phyloP scores from a whole-genome alignment of 2,888 invertebrate genomes.

The Sminthurides aquaticus region DNA sequence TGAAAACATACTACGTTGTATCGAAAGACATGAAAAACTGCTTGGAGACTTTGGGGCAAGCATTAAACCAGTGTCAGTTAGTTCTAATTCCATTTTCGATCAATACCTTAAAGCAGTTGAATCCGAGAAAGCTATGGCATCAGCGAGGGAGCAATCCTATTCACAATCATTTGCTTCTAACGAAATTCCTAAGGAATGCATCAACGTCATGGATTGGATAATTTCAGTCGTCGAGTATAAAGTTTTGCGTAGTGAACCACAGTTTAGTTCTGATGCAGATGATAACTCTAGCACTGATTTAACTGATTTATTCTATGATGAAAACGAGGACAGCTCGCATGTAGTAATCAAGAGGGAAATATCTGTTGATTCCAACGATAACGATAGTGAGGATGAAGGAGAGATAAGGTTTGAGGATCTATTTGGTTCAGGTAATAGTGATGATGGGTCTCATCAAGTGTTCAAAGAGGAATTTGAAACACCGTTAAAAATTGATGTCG shows the following conservation, averaged over 20 bases:
- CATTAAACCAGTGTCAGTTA: not conserved
- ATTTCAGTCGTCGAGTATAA: slow-evolving; percentile 10
- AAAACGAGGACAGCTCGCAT: not conserved
- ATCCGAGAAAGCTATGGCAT: not conserved
- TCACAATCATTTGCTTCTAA: not conserved
- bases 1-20: not conserved
- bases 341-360: not conserved
- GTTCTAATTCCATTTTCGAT: not conserved
- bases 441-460: not conserved
- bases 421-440: not conserved
- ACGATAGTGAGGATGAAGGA: not conserved
- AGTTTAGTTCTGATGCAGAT: not conserved
- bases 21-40: not conserved
- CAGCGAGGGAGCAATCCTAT: not conserved
- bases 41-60: not conserved
- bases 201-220: slow-evolving; percentile 22
- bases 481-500: not conserved
- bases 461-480: not conserved
- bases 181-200: slow-evolving; percentile 12
- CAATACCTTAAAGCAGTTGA: not conserved
- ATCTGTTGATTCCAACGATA: not conserved
- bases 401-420: not conserved
- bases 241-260: not conserved
- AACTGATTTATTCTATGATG: not conserved
- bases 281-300: not conserved